Evolutionary conservation across 2,113 vertebrate species (phyloP), one percentile per base, ranked within the genome.

Genomic region (Odobenus rosmarus): DNA sequence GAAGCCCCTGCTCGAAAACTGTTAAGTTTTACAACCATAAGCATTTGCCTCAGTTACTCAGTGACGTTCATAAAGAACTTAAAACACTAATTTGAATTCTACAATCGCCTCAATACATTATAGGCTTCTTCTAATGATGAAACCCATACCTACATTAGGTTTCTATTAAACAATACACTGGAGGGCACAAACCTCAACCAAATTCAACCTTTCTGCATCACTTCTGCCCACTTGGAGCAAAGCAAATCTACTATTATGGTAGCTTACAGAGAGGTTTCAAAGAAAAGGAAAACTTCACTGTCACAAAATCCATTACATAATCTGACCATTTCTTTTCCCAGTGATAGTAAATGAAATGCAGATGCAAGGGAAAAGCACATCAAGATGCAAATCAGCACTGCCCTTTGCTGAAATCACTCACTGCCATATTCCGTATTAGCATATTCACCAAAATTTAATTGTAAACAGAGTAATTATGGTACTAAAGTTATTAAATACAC

Each of bases 401-500:
- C 94, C 94, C 96, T 96, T 87, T 83, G 90, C 96, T 95, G 94
- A 79, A 95, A 96, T 64, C 97, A 90, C 81, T 93, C 59, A 14
- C 88, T 96, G 90, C 64, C 59, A 92, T 72, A 82, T 21, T 94
- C 95, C 62, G 16, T 61, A 97, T 98, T 98, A 98, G 96, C 97
- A 98, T 98, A 97, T 96, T 91, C 97, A 97, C 97, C 97, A 97
- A 95, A 98, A 97, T 88, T 96, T 98, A 98, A 98, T 96, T 98
- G 97, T 97, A 98, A 98, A 98, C 97, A 98, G 97, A 97, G 95
- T 96, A 95, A 98, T 98, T 97, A 98, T 92, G 95, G 96, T 87
- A 96, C 96, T 97, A 97, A 98, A 97, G 97, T 98, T 98, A 98
- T 98, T 98, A 98, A 98, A 98, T 97, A 98, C 90, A 98, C 97